These are phyloP conservation scores for Drosophila navojoa DNA, from an alignment of 1,140 invertebrate species.

Conservation along the genomic window DNA sequence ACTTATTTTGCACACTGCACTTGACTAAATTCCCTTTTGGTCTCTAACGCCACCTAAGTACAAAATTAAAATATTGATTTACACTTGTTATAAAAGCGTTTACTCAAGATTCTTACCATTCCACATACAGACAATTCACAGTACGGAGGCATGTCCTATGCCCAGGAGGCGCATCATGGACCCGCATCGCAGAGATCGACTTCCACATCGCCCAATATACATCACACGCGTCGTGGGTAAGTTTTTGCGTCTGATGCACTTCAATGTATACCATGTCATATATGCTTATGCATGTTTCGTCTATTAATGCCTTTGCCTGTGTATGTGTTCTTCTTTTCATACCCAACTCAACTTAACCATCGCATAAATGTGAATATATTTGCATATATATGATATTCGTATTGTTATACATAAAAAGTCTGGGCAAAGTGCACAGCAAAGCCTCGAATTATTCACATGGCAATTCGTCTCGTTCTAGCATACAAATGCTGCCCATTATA, in stretches of 20 bases:
- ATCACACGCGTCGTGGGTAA: constrained; percentile 76
- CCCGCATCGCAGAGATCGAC: constrained; percentile 65
- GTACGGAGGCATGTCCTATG: constrained; percentile 65
- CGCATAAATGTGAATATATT: constrained; percentile 25
- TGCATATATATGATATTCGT: neutral
- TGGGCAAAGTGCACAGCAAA: constrained; percentile 76
- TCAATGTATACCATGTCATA: neutral
- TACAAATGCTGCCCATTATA: constrained; percentile 84
- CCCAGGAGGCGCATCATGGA: constrained; percentile 63
- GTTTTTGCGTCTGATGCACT: constrained; percentile 13
- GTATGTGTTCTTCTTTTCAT: constrained; percentile 49
- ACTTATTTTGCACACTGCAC: constrained; percentile 27
- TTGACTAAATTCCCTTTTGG: constrained; percentile 16
- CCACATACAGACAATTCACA: constrained; percentile 64
- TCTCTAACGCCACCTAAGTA: constrained; percentile 33
- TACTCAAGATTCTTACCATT: constrained; percentile 5
- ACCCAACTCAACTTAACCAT: constrained; percentile 27
- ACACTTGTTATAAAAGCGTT: neutral
- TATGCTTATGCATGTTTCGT: constrained; percentile 31
- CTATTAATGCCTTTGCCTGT: constrained; percentile 37
- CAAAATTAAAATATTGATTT: constrained; percentile 7
- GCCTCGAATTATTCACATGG: constrained; percentile 81
- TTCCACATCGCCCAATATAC: constrained; percentile 78
- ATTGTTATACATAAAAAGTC: constrained; percentile 33
- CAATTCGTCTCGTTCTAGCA: constrained; percentile 83